Base-by-base conservation (phyloP, 2,113 vertebrate species). In the Indri indri region DNA sequence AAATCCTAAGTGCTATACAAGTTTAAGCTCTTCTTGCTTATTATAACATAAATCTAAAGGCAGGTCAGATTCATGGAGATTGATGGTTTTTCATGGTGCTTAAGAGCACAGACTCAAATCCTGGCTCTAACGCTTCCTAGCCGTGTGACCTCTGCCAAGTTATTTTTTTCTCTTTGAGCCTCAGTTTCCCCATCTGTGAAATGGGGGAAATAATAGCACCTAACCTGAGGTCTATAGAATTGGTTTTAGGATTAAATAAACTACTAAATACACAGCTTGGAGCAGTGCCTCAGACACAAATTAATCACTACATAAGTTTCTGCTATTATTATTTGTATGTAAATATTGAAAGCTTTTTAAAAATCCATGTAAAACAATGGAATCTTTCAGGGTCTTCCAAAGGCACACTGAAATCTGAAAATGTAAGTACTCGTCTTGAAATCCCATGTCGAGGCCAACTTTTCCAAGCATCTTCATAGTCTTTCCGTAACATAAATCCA, bases 11-110 rank as follows among this genome's bases (percentile, higher is more conserved):
- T 54, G 16, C 30, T 11, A 1, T 22, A 14, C 20, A 88, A 32
- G 65, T n/a, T 9, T 17, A 68, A 59, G 4, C 37, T 52, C 52
- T 54, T 73, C 52, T 80, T 65, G 2, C 25, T 61, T 32, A 11
- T 8, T n/a, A 3, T 23, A 20, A 79, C 2, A 0, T 20, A 37
- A 52, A 2, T 45, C 47, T 40, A 40, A 14, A 6, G 1, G 4
- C 16, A 6, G 13, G 12, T 52, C 57, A 30, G 0, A 13, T 70
- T 68, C 32, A 14, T 32, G 57, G 34, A 52, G 50, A 54, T 1
- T 6, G 76, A 34, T 3, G 7, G 4, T 1, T 52, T 74, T 61
- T 50, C 73, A 6, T 3, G 6, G 42, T 27, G 5, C 68, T 1
- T 17, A 32, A 40, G 45, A 61, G 8, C 32, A 25, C 6, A 65